Percentiles rank a stretch among this genome's conserved stretches.
phyloP scores from a whole-genome alignment of 2,113 vertebrate species.

The Nibea coibor region DNA sequence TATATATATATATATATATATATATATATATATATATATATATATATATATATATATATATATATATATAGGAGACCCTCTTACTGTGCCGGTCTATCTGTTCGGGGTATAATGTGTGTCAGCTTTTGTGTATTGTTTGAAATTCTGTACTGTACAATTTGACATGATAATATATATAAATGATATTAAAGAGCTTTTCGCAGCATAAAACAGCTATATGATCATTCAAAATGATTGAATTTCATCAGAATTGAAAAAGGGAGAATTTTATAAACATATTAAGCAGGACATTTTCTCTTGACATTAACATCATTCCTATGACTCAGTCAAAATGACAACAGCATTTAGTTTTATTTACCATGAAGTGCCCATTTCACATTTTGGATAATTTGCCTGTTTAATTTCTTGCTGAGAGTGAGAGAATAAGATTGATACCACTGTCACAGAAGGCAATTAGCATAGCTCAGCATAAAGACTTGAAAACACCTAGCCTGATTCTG shows the following conservation, averaged over 20 bases:
- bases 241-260: background rate
- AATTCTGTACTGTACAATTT: conserved; percentile 36
- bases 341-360: conserved; percentile 8
- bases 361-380: conserved; percentile 38
- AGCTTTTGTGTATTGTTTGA: conserved; percentile 34
- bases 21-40: too few relatives aligned
- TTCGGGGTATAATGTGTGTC: conserved; percentile 55
- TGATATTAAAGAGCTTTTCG: conserved; percentile 4
- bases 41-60: too few relatives aligned
- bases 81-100: conserved; percentile 28
- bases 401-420: background rate
- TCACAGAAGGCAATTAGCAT: background rate
- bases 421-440: background rate
- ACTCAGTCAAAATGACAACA: background rate
- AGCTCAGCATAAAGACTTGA: background rate
- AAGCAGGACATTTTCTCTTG: background rate
- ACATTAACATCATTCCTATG: background rate
- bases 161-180: conserved; percentile 6
- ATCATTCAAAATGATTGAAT: background rate
- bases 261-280: background rate
- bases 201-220: conserved; percentile 8
- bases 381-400: conserved; percentile 16
- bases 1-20: too few relatives aligned
- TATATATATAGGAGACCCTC: conserved; percentile 27
- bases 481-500: background rate